Percentiles rank a stretch among this genome's conserved stretches.
Conservation (phyloP, 2,888 invertebrate species). For the Sphaerophoria taeniata region DNA sequence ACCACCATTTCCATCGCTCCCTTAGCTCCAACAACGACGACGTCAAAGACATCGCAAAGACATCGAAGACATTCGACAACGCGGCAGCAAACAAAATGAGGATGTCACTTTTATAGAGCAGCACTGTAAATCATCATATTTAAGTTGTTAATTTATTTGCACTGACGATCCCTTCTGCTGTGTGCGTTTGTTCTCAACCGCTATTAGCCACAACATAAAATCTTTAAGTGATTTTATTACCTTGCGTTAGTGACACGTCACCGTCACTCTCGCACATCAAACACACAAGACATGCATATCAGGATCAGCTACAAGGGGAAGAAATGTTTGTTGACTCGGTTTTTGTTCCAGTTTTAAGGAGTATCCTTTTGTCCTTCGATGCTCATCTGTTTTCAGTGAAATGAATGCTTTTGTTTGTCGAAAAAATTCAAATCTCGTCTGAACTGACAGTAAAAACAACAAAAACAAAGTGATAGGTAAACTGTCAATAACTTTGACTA, state of each 20-base stretch:
- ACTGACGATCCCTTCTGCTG: background rate
- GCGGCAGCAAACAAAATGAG: constrained; percentile 4
- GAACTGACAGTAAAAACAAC: constrained; percentile 20
- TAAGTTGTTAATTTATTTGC: constrained; percentile 79
- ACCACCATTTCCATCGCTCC: constrained; percentile 56
- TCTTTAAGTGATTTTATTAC: constrained; percentile 73
- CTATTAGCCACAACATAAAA: constrained; percentile 74
- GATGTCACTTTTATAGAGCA: constrained; percentile 76
- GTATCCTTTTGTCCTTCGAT: constrained; percentile 32
- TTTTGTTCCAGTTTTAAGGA: constrained; percentile 51
- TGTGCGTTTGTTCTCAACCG: constrained; percentile 47
- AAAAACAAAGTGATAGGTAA: constrained; percentile 52
- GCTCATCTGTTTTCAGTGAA: background rate
- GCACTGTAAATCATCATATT: constrained; percentile 77
- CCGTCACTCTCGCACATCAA: constrained; percentile 5
- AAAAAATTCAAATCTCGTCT: constrained; percentile 29
- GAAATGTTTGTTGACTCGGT: constrained; percentile 25
- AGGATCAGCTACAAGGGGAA: constrained; percentile 20
- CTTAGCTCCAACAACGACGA: background rate
- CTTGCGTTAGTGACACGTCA: constrained; percentile 56
- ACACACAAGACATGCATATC: constrained; percentile 21
- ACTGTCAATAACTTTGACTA: constrained; percentile 71
- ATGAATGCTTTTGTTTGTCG: constrained; percentile 44
- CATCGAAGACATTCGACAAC: too few species aligned
- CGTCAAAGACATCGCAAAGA: too few species aligned